Evolutionary conservation across 2,797 vertebrate genomes (phyloP), one percentile per base, ranked within the genome.

Genomic region (Anableps anableps): DNA sequence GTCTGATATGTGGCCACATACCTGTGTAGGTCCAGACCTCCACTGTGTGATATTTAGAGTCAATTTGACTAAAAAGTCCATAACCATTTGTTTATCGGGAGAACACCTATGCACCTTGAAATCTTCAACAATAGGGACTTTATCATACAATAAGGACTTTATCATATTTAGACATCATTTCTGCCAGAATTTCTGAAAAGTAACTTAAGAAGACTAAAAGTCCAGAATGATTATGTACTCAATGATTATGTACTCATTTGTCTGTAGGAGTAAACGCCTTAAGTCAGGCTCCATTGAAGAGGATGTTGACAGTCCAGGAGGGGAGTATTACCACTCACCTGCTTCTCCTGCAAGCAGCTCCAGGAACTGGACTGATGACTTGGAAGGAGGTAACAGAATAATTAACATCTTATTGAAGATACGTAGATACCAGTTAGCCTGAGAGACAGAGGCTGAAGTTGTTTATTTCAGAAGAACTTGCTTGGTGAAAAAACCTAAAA

Each of bases 231-330:
- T 6, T 36, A 45, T 84, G 19, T 85, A 16, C 77, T 3, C 73
- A 1, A 71, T 75, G 10, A 29, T 6, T 36, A 45, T 84, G 19
- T 85, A 16, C 77, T 3, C 73, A 1, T 85, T 29, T 91, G 36
- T 80, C 66, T 74, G 41, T 92, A 99, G 98, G 95, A 99, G 97
- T 94, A 99, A 99, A 93, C 96, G 98, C 79, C 98, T 98, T 86
- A 99, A 99, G 92, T 99, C 98, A 0, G 97, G 98, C 89, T 99
- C 98, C 64, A 96, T 99, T 95, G 98, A 99, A 92, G 98, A 99
- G 1, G 98, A 99, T 84, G 96, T 97, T n/a, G 97, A 99, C 92
- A 99, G 98, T 92, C 98, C 98, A 0, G 97, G 97, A 58, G 98
- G 97, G 62, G 98, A 99, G 86, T 99, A 98, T 89, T 99, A 99